Percentiles rank a stretch among this genome's conserved stretches.
phyloP scores from a whole-genome alignment of 2,113 vertebrate genomes.

The Procavia capensis region DNA sequence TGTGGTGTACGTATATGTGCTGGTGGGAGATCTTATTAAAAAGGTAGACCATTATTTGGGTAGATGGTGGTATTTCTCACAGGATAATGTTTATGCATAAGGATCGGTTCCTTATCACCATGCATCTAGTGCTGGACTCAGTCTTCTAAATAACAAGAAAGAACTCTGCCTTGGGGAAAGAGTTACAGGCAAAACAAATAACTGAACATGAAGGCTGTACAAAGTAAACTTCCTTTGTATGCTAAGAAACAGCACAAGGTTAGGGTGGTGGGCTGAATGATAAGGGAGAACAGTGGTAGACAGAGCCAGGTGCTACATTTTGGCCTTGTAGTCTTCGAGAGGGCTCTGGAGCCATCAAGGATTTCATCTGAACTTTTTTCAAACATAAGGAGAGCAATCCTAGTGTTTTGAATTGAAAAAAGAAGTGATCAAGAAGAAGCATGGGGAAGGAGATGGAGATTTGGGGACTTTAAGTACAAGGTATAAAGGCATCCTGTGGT shows the following conservation, averaged over 20 bases:
- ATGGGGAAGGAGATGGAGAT: not conserved
- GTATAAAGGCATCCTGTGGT: not conserved
- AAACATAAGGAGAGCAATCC: not conserved
- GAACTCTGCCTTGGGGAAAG: not conserved
- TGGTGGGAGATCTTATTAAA: not conserved
- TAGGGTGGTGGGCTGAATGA: not conserved
- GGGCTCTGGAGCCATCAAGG: not conserved
- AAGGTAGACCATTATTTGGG: not conserved
- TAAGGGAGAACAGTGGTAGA: not conserved
- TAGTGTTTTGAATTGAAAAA: slow-evolving; percentile 16
- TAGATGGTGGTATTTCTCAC: not conserved
- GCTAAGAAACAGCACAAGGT: not conserved
- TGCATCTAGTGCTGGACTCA: not conserved
- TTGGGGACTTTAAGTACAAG: not conserved
- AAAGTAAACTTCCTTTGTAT: not conserved
- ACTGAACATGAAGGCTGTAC: not conserved
- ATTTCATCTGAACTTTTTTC: not conserved
- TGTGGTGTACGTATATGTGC: not conserved
- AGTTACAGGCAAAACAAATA: not conserved
- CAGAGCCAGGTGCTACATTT: not conserved
- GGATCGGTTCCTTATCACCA: not conserved
- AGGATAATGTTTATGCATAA: not conserved
- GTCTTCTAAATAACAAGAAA: not conserved
- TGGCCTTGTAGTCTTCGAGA: not conserved
- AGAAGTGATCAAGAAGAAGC: not conserved